Evolutionary conservation across 2,113 vertebrate genomes (phyloP), one percentile per base, ranked within the genome.

Genomic region (Lepidothrix coronata): DNA sequence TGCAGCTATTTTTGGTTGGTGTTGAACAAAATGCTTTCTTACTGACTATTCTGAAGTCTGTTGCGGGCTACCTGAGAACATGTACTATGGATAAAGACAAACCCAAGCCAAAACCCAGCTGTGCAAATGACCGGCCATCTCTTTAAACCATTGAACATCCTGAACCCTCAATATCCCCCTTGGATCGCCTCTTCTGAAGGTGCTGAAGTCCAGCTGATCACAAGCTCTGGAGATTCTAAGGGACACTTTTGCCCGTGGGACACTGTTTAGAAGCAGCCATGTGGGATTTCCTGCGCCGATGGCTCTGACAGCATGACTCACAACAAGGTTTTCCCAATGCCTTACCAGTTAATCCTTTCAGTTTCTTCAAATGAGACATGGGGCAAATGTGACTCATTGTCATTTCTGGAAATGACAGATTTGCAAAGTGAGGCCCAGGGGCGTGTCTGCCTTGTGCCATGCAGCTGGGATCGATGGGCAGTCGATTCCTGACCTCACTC

Each of bases 301-400:
- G 65, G 39, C 55, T 89, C 30, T 76, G 39, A 33, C 24, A 68
- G 25, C 8, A 7, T 94, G 85, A 91, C 55, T 96, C 85, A 66
- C 10, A 12, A 5, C 12, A 46, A 62, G 39, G 11, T 54, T 91
- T 94, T 94, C 72, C 76, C 44, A 22, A 15, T 73, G 39, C 58
- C 57, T 81, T 89, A 80, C 59, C 72, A 49, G 55, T 76, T 92
- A 89, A 58, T 94, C 44, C 82, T 86, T 86, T 96, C 92, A 63
- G 52, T 88, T 91, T 96, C 90, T 94, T 91, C 80, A 74, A 67
- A 90, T 62, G 79, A 95, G 61, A 54, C 48, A 30, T 0, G 0
- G 88, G 78, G 68, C 44, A 88, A 77, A 83, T 57, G 41, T 90
- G 93, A 96, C 90, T 93, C 95, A 94, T 52, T 81, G 75, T 74